Evolutionary conservation across 2,797 vertebrate genomes (phyloP).

Genomic region (Micropoecilia bifurca): DNA sequence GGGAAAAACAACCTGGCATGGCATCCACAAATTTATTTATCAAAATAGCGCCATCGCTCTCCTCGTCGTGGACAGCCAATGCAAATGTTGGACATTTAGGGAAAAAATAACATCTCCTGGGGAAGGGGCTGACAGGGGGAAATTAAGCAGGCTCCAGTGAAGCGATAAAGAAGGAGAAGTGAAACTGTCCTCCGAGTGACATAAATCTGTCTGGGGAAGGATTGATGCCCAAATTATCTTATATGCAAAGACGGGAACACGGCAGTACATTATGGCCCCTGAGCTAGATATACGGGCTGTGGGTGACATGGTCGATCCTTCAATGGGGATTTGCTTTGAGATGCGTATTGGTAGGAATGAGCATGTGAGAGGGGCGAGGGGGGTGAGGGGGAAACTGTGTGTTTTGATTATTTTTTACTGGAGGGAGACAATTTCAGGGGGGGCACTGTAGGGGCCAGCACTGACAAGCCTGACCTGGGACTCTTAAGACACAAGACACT

Average conservation of each 20-base stretch:
- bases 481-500: slow-evolving; percentile 89
- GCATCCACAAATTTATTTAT: slow-evolving; percentile 87
- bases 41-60: slow-evolving; percentile 83
- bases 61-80: slow-evolving; percentile 86
- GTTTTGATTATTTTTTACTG: slow-evolving; percentile 98
- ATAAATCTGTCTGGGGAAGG: slow-evolving; percentile 97
- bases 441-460: slow-evolving; percentile 34
- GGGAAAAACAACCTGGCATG: slow-evolving; percentile 75
- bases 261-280: slow-evolving; percentile 92
- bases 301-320: slow-evolving; percentile 94
- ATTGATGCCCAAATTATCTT: slow-evolving; percentile 99
- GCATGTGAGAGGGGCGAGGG: slow-evolving; percentile 48
- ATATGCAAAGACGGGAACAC: slow-evolving; percentile 99
- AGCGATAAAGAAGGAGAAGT: slow-evolving; percentile 99
- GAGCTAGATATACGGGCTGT: slow-evolving; percentile 93
- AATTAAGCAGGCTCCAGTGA: slow-evolving; percentile 99
- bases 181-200: slow-evolving; percentile 99
- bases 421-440: slow-evolving; percentile 68
- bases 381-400: slow-evolving; percentile 77
- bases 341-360: slow-evolving; percentile 71
- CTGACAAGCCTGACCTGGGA: slow-evolving; percentile 89
- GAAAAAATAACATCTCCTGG: slow-evolving; percentile 96
- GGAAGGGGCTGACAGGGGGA: slow-evolving; percentile 96
- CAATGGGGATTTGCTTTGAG: slow-evolving; percentile 94
- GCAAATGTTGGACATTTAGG: slow-evolving; percentile 97